Percentiles rank a stretch among this genome's conserved stretches.
Evolutionary conservation across 2,888 invertebrate genomes (phyloP).

Genomic region (Hydroisotoma schaefferi): DNA sequence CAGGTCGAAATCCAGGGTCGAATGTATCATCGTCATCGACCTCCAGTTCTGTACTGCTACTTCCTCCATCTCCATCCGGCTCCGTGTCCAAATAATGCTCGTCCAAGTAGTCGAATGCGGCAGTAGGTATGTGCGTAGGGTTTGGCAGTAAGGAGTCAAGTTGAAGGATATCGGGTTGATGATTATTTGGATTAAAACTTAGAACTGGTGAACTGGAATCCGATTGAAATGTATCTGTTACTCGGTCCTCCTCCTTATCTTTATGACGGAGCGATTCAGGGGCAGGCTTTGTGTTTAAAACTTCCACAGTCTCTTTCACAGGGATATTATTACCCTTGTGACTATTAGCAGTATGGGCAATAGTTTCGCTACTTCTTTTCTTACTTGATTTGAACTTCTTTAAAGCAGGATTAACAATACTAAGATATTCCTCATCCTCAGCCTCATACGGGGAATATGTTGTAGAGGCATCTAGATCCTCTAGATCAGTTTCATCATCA

Average conservation of each 20-base stretch:
- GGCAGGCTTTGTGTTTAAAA: too few relatives aligned
- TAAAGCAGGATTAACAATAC: background rate
- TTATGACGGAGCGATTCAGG: too few relatives aligned
- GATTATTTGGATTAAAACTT: background rate
- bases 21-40: slow-evolving; percentile 6
- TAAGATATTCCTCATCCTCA: background rate
- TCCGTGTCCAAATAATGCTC: slow-evolving; percentile 16
- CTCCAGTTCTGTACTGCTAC: slow-evolving; percentile 10
- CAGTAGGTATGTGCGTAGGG: slow-evolving; percentile 9
- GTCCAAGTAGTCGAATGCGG: slow-evolving; percentile 7
- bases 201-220: too few relatives aligned
- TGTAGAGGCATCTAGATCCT: background rate
- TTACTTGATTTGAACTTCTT: background rate
- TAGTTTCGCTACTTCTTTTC: background rate
- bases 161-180: background rate
- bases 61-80: slow-evolving; percentile 13
- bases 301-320: too few relatives aligned
- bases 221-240: too few relatives aligned
- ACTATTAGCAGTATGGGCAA: background rate
- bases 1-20: slow-evolving; percentile 1
- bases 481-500: slow-evolving; percentile 12
- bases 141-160: background rate
- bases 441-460: background rate
- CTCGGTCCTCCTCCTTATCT: too few relatives aligned
- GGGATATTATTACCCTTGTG: too few relatives aligned